Evolutionary conservation across 2,113 vertebrate species (phyloP).

Genomic region (Petrocephalus zakoni): DNA sequence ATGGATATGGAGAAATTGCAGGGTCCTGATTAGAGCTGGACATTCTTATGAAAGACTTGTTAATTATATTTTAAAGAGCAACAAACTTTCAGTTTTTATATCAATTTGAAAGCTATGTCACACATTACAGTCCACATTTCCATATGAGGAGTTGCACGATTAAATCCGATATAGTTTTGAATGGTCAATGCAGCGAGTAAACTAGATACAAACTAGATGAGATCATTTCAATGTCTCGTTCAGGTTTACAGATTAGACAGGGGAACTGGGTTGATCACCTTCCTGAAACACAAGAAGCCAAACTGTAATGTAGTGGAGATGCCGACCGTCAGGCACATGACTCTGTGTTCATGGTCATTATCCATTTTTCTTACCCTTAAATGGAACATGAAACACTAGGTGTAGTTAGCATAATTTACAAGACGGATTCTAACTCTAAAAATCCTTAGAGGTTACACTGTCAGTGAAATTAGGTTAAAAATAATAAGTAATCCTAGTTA

Average conservation of each 20-base stretch:
- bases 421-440: too few species aligned
- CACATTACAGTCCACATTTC: neutral
- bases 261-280: neutral
- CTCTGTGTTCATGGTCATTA: too few species aligned
- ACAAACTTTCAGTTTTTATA: neutral
- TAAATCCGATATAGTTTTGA: neutral
- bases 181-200: neutral
- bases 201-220: neutral
- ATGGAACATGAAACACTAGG: too few species aligned
- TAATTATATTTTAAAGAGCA: neutral
- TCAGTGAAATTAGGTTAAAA: too few species aligned
- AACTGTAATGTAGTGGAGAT: neutral
- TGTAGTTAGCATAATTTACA: too few species aligned
- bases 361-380: too few species aligned
- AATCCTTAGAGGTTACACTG: too few species aligned
- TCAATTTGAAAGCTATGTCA: neutral
- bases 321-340: neutral
- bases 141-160: neutral
- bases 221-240: neutral
- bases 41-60: neutral
- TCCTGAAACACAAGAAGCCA: neutral
- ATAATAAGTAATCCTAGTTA: too few species aligned
- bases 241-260: neutral
- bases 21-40: neutral
- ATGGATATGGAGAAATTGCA: neutral